Conservation (phyloP, 2,888 invertebrate genomes). For the Thereva unica region DNA sequence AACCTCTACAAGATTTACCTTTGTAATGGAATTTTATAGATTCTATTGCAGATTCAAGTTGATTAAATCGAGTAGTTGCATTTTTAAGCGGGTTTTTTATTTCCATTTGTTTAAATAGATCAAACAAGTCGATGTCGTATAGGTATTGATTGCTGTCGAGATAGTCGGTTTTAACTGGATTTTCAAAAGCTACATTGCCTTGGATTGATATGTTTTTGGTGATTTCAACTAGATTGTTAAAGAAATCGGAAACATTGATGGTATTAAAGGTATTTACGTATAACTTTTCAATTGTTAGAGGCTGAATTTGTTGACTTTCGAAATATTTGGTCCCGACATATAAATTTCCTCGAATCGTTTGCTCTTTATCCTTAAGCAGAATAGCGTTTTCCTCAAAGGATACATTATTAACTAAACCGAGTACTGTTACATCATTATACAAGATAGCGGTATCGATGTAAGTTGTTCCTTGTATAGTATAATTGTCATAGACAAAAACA, state of each 20-base stretch:
- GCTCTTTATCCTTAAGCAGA: constrained; percentile 50
- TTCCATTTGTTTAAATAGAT: too few relatives aligned
- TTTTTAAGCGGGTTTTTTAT: too few relatives aligned
- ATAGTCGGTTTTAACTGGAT: constrained; percentile 46
- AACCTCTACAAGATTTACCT: too few relatives aligned
- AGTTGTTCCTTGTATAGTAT: constrained; percentile 59
- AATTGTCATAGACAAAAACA: constrained; percentile 54
- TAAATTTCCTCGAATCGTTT: constrained; percentile 48
- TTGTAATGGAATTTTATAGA: too few relatives aligned
- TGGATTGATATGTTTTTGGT: constrained; percentile 20
- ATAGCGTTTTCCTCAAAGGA: constrained; percentile 55
- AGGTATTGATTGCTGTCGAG: constrained; percentile 45
- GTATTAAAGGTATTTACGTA: constrained; percentile 51
- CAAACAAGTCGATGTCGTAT: not conserved
- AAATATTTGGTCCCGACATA: constrained; percentile 47
- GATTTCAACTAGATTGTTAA: constrained; percentile 48
- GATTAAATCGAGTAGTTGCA: too few relatives aligned
- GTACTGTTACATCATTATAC: constrained; percentile 50
- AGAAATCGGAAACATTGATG: constrained; percentile 51
- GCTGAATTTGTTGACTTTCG: constrained; percentile 46
- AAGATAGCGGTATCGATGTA: constrained; percentile 49
- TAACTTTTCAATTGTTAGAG: constrained; percentile 50
- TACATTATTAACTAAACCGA: constrained; percentile 54
- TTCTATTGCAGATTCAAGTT: too few relatives aligned
- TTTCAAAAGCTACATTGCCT: constrained; percentile 49